Base-by-base conservation (phyloP, 2,113 vertebrate genomes). In the Brevimyrus niger region DNA sequence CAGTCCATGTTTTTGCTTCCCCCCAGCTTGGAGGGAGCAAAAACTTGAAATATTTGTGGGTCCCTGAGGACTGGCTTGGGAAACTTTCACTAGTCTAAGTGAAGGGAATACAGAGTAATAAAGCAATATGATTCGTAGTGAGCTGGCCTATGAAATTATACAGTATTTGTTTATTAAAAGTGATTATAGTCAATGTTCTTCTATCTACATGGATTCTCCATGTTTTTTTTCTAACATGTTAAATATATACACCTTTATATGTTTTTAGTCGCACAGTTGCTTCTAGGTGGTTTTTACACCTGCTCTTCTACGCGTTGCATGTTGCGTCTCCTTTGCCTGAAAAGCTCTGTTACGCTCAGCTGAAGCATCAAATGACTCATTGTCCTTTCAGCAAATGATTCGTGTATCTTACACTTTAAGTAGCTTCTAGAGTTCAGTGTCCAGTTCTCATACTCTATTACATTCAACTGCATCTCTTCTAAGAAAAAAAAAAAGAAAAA, bases 41-140 rank as follows among this genome's bases (percentile, higher is more conserved):
- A 61, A 61, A 61, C 23, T 9, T 61, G 55, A 23, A n/a, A 1
- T 61, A 9, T 61, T 23, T 61, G 55, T 61, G 55, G 21, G 55
- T 61, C 55, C 23, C 55, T n/a, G 23, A 61, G 55, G 21, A 61
- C 55, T 1, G 55, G 23, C 2, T 61, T 61, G 7, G 2, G 55
- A 61, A 61, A 8, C 21, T n/a, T n/a, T n/a, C n/a, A 61, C 8
- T n/a, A 90, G 50, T 85, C 86, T 94, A 90, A 87, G 93, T 93
- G 84, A 94, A 90, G 88, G 84, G 90, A 91, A 89, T 80, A 51
- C 91, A 90, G 73, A 44, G n/a, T 50, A 83, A 83, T 80, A 46
- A 93, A 93, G 89, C 88, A 69, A 91, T 94, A 85, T 94, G 93
- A 95, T 92, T 89, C 92, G 88, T 92, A 65, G 89, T 80, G 90